phyloP scores from a whole-genome alignment of 2,113 vertebrate species.

The Osmerus mordax region DNA sequence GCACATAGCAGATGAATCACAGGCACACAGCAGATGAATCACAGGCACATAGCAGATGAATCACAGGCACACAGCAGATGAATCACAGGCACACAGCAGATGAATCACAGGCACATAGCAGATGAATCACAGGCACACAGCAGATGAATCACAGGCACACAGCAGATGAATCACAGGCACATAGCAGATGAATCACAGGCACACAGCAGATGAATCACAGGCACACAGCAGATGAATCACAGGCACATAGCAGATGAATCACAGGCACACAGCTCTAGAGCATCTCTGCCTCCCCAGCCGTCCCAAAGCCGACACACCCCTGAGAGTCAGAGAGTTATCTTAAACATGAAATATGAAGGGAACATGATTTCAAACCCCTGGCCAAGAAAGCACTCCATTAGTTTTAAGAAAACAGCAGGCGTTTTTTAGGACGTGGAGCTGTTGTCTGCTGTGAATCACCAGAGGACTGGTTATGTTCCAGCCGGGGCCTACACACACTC shows the following conservation, averaged over 20 bases:
- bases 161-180: not conserved
- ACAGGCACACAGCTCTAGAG: too few species aligned
- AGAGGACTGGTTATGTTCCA: slow-evolving; percentile 41
- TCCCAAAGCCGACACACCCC: slow-evolving; percentile 9
- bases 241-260: too few species aligned
- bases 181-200: too few species aligned
- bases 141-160: not conserved
- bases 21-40: not conserved
- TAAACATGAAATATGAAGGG: slow-evolving; percentile 24
- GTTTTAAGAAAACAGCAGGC: slow-evolving; percentile 40
- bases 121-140: too few species aligned
- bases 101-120: too few species aligned
- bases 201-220: too few species aligned
- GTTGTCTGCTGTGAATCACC: slow-evolving; percentile 57
- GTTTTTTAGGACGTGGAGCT: slow-evolving; percentile 30
- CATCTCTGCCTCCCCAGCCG: too few species aligned
- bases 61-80: too few species aligned
- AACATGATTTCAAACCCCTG: slow-evolving; percentile 19
- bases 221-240: too few species aligned
- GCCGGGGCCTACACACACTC: slow-evolving; percentile 49
- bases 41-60: not conserved
- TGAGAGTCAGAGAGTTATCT: slow-evolving; percentile 17
- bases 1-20: not conserved
- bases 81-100: too few species aligned
- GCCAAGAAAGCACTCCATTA: slow-evolving; percentile 48